A percentile compares a stretch with the other conserved stretches of the same genome.
phyloP scores from a whole-genome alignment of 2,888 invertebrate genomes.

The Pyrrhosoma nymphula region DNA sequence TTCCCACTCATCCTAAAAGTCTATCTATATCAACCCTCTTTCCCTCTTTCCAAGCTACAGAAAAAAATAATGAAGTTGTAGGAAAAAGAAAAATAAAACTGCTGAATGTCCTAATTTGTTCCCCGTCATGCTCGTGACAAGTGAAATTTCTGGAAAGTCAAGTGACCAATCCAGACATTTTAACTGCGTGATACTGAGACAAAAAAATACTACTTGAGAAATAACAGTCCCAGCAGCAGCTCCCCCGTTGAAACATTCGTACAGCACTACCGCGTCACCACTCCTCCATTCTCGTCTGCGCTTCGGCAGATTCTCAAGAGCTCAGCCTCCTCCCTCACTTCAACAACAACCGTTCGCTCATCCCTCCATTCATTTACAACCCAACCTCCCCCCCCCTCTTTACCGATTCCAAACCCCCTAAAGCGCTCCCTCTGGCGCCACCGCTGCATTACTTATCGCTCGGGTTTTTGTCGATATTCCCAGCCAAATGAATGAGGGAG shows the following conservation, averaged over 20 bases:
- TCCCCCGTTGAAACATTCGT: neutral
- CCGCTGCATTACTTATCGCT: constrained; percentile 30
- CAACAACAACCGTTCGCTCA: neutral
- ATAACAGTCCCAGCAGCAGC: no score
- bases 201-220: neutral
- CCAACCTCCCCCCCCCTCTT: neutral
- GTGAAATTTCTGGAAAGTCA: neutral
- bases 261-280: neutral
- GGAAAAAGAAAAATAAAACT: neutral
- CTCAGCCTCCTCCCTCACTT: neutral
- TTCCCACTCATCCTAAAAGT: no score
- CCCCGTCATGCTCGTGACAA: neutral
- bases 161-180: neutral
- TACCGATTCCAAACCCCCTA: neutral
- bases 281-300: neutral
- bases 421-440: neutral
- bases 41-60: no score
- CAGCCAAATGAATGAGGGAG: neutral
- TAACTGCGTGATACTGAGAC: neutral
- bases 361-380: neutral
- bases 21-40: no score
- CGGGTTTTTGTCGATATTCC: constrained; percentile 38
- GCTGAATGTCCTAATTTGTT: neutral
- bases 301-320: neutral
- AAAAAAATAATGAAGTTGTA: no score